These are phyloP conservation scores for Taphrorychus bicolor DNA, from an alignment of 2,888 invertebrate genomes.

Conservation along the genomic window DNA sequence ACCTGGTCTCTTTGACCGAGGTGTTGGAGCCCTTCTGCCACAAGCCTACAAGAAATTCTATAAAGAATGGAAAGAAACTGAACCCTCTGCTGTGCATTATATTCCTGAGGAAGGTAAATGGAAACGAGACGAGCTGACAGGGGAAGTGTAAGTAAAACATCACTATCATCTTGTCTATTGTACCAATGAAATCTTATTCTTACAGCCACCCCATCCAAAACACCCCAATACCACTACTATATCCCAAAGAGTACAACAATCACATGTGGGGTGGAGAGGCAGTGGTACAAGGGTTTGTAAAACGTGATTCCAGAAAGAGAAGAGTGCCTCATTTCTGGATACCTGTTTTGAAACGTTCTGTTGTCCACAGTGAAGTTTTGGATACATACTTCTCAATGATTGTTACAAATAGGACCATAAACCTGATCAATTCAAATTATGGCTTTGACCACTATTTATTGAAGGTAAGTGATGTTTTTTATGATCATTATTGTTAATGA, in stretches of 20 bases:
- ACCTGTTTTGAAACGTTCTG: constrained; percentile 78
- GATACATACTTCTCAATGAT: constrained; percentile 82
- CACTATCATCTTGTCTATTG: too few relatives aligned
- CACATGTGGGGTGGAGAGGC: constrained; percentile 98
- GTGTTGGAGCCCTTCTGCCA: constrained; percentile 74
- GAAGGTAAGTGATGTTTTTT: constrained; percentile 63
- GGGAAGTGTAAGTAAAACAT: constrained; percentile 68
- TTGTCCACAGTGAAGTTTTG: constrained; percentile 90
- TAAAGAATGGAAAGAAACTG: constrained; percentile 79
- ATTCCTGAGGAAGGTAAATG: constrained; percentile 77
- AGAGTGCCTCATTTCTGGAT: constrained; percentile 89
- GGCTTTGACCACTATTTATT: constrained; percentile 96
- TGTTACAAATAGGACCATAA: constrained; percentile 84
- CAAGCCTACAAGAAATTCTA: constrained; percentile 86
- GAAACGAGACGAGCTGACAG: constrained; percentile 75
- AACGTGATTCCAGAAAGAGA: constrained; percentile 65
- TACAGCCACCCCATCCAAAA: constrained; percentile 70
- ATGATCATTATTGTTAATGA: not conserved
- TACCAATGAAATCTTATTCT: too few relatives aligned
- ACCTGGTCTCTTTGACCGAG: constrained; percentile 65
- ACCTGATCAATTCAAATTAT: constrained; percentile 85
- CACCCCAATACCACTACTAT: constrained; percentile 75
- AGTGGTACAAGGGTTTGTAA: constrained; percentile 81
- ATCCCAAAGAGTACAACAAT: constrained; percentile 78
- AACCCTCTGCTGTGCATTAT: constrained; percentile 70